These are phyloP conservation scores for Oscheius sp. DNA, from an alignment of 2,888 invertebrate genomes.

Conservation along the genomic window DNA sequence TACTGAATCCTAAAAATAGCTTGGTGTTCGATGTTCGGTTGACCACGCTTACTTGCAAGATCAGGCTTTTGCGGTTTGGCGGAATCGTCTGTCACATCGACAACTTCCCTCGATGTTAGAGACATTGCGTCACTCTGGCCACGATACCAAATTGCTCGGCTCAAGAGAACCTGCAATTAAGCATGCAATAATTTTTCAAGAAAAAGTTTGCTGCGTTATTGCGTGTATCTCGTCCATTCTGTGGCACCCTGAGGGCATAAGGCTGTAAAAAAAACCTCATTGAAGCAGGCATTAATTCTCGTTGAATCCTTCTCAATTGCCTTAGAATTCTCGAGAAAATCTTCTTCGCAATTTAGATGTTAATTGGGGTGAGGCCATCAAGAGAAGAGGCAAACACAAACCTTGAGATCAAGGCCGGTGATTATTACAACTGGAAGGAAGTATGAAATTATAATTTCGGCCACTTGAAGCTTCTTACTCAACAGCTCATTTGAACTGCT, in stretches of 20 bases:
- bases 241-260: background rate
- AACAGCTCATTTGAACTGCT: conserved; percentile 34
- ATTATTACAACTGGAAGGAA: conserved; percentile 63
- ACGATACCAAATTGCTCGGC: conserved; percentile 36
- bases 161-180: conserved; percentile 37
- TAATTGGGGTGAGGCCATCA: conserved; percentile 4
- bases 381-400: too few relatives aligned
- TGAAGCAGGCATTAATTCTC: conserved; percentile 17
- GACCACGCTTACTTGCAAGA: conserved; percentile 7
- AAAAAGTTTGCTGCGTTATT: background rate
- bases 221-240: too few relatives aligned
- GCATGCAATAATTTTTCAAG: background rate
- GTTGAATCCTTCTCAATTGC: conserved; percentile 13
- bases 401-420: conserved; percentile 61
- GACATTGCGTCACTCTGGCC: conserved; percentile 16
- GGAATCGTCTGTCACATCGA: conserved; percentile 6
- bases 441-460: conserved; percentile 62
- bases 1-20: conserved; percentile 5
- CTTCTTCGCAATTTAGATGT: conserved; percentile 7
- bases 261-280: background rate
- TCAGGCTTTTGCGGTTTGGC: conserved; percentile 10
- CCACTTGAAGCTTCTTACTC: conserved; percentile 56
- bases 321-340: too few relatives aligned
- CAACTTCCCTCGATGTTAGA: conserved; percentile 14
- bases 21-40: too few relatives aligned